These are phyloP conservation scores for Heteronetta atricapilla DNA, from an alignment of 2,113 vertebrate species.

Conservation along the genomic window DNA sequence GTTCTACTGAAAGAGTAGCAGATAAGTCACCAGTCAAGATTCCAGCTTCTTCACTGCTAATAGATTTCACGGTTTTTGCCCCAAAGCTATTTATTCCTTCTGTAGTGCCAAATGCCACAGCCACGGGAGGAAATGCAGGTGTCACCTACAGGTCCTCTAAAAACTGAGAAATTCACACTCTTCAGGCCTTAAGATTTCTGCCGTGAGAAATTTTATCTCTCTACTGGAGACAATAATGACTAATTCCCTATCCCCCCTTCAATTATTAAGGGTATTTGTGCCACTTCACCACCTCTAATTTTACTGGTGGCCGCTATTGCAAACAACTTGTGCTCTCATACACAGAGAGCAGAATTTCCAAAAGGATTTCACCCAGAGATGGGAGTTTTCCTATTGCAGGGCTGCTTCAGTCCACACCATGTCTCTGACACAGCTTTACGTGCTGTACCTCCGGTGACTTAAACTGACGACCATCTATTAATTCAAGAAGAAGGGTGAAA, in stretches of 20 bases:
- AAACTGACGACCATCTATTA: neutral
- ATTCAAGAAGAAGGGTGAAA: neutral
- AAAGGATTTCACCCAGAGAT: neutral
- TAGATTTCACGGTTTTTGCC: neutral
- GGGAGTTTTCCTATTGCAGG: neutral
- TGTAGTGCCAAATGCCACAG: neutral
- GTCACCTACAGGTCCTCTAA: neutral
- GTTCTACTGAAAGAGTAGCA: neutral
- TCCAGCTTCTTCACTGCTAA: neutral
- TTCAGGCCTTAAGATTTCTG: neutral
- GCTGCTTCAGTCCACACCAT: neutral
- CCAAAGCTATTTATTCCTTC: neutral
- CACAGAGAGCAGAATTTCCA: neutral
- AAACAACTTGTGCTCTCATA: neutral
- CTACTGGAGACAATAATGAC: neutral
- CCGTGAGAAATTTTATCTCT: neutral
- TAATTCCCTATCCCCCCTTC: fast-evolving
- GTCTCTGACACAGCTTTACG: neutral
- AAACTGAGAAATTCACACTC: neutral
- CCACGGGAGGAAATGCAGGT: fast-evolving
- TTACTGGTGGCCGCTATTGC: neutral
- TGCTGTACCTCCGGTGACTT: neutral
- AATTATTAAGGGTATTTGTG: neutral
- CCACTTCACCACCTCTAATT: neutral
- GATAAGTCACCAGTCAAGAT: neutral